A percentile compares a stretch with the other conserved stretches of the same genome.
Conservation (phyloP, 1,140 invertebrate genomes). For the Holcopasites calliopsidis region DNA sequence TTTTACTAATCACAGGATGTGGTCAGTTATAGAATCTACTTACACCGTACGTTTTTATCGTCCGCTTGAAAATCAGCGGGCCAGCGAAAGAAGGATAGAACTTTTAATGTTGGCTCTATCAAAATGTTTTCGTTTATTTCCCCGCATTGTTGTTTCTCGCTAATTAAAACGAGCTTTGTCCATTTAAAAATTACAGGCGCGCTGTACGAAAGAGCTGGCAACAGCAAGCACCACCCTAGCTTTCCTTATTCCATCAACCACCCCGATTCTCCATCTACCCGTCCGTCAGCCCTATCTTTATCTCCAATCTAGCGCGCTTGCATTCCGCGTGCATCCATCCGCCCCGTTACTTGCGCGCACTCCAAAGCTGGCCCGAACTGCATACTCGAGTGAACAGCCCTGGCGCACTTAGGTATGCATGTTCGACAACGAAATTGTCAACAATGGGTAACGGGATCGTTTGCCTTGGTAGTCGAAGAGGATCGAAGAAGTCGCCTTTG, state of each 20-base stretch:
- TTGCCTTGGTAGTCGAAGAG: neutral
- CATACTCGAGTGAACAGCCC: slow-evolving; percentile 30
- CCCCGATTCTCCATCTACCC: too few relatives aligned
- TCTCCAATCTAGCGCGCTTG: too few relatives aligned
- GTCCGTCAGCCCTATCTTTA: too few relatives aligned
- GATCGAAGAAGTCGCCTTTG: slow-evolving; percentile 22
- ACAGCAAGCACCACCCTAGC: neutral
- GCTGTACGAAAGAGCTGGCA: too few relatives aligned
- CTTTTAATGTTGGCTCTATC: too few relatives aligned
- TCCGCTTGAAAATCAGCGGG: too few relatives aligned
- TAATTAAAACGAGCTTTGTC: too few relatives aligned
- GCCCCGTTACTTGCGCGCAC: slow-evolving; percentile 25
- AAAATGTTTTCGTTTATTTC: too few relatives aligned
- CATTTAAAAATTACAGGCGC: too few relatives aligned
- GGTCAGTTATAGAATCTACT: slow-evolving; percentile 24
- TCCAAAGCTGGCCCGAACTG: neutral
- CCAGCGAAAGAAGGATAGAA: too few relatives aligned
- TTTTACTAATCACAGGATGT: slow-evolving; percentile 44
- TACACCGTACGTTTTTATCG: neutral
- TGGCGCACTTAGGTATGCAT: slow-evolving; percentile 9
- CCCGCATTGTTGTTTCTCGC: too few relatives aligned
- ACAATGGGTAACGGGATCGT: slow-evolving; percentile 43
- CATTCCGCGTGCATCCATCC: neutral
- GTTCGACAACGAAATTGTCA: slow-evolving; percentile 38
- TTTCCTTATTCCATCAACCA: too few relatives aligned